Conservation (phyloP, 2,888 invertebrate species). For the Tryphoninae sp. region DNA sequence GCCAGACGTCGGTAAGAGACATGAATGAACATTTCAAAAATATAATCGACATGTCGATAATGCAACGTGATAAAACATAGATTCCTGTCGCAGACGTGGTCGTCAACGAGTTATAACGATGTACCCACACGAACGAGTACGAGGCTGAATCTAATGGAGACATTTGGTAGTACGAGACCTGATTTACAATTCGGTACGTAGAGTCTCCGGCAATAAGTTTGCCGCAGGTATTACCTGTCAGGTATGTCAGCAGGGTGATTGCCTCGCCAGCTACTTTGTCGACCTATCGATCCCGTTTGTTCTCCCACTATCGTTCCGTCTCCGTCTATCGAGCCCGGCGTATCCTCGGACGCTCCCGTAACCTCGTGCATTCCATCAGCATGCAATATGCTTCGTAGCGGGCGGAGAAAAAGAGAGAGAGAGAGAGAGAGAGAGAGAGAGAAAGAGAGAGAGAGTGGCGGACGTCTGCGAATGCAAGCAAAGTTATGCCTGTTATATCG, state of each 20-base stretch:
- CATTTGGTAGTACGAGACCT: slow-evolving; percentile 68
- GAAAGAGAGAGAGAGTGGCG: slow-evolving; percentile 24
- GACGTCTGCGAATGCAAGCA: slow-evolving; percentile 54
- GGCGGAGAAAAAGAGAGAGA: neutral
- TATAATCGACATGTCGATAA: neutral
- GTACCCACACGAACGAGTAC: slow-evolving; percentile 30
- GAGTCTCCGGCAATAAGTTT: slow-evolving; percentile 70
- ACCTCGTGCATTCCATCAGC: slow-evolving; percentile 52
- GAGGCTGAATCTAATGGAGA: slow-evolving; percentile 69
- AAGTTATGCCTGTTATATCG: slow-evolving; percentile 59
- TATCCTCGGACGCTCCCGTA: slow-evolving; percentile 56
- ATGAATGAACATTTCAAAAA: neutral
- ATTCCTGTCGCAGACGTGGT: slow-evolving; percentile 12
- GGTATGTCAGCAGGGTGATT: slow-evolving; percentile 68
- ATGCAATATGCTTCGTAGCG: slow-evolving; percentile 44
- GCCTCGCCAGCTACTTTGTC: slow-evolving; percentile 69
- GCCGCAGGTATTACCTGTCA: slow-evolving; percentile 73
- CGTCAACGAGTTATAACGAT: slow-evolving; percentile 39
- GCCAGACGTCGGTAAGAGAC: too few relatives aligned
- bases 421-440: slow-evolving; percentile 19
- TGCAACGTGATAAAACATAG: neutral
- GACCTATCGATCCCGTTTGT: slow-evolving; percentile 67
- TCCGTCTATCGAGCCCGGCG: slow-evolving; percentile 10
- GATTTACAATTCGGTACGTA: slow-evolving; percentile 73
- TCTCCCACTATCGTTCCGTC: slow-evolving; percentile 23